Base-by-base conservation (phyloP, 2,797 vertebrate genomes). In the Propithecus deckenii region DNA sequence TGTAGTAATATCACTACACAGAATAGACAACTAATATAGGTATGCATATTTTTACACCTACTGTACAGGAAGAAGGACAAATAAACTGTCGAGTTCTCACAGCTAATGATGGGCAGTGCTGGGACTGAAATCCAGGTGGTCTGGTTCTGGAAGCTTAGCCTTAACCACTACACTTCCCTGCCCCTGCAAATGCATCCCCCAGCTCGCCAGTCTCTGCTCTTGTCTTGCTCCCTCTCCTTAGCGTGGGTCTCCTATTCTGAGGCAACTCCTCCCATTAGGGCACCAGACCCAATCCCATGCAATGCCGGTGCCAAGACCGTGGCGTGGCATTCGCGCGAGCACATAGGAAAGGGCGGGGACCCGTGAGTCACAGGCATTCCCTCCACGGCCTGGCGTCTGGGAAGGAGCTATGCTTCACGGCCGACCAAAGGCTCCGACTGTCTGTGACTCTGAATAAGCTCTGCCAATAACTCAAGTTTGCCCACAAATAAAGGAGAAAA, bases 391-490 rank as follows among this genome's bases (percentile, higher is more conserved):
- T 20, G 65, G 92, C 76, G 2, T 86, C 69, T 74, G 78, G 88
- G 88, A 63, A 76, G 71, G 9, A 92, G 87, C 69, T 38, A 25
- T 72, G 23, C 63, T 52, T 63, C 81, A 65, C 18, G 15, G 61
- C 78, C 4, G 5, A 91, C 94, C 90, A 92, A 65, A 89, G 96
- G 1, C 91, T 96, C 80, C 4, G 8, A 63, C 96, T 85, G 91
- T 95, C 97, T 80, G 78, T 61, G 90, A 48, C 92, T 95, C 95
- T 96, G 90, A 96, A 96, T 93, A 89, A 48, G 22, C 63, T 55
- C 94, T 96, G 96, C 88, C 91, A 94, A 55, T 96, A 91, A 96
- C 91, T 93, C 94, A 81, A 95, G 86, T 46, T 48, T 96, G 91
- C 52, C 94, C 91, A 93, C 92, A 97, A 92, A 93, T 80, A 86